These are phyloP conservation scores for Hirtodrosophila duncani DNA, from an alignment of 2,888 invertebrate genomes.

Conservation along the genomic window DNA sequence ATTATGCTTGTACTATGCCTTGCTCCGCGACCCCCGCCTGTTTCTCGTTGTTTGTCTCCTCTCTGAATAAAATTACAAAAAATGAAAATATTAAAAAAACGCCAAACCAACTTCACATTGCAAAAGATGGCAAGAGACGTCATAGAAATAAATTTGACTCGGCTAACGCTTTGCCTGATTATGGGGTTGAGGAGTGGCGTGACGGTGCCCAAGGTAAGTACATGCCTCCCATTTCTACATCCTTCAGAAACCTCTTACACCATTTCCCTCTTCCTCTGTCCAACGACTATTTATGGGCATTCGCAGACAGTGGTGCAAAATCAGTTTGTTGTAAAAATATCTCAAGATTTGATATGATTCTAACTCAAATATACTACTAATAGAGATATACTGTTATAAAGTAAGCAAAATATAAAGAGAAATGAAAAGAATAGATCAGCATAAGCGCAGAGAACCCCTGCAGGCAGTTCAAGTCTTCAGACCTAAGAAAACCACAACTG, in stretches of 20 bases:
- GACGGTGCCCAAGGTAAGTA: slow-evolving; percentile 79
- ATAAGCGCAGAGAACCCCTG: slow-evolving; percentile 88
- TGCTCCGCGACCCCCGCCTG: slow-evolving; percentile 34
- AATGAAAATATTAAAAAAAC: slow-evolving; percentile 10
- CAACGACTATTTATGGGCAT: too few relatives aligned
- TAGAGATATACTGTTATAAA: too few relatives aligned
- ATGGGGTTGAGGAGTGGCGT: slow-evolving; percentile 87
- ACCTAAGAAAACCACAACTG: slow-evolving; percentile 99
- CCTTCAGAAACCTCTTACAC: not conserved
- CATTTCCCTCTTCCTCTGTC: not conserved
- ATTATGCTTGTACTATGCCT: slow-evolving; percentile 46
- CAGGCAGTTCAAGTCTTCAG: slow-evolving; percentile 98
- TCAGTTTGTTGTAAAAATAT: slow-evolving; percentile 47
- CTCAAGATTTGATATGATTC: slow-evolving; percentile 25
- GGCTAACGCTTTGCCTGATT: slow-evolving; percentile 82
- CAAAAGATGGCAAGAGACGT: slow-evolving; percentile 77
- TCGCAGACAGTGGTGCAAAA: too few relatives aligned
- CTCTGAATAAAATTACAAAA: slow-evolving; percentile 58
- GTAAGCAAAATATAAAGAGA: too few relatives aligned
- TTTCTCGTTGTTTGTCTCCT: slow-evolving; percentile 2
- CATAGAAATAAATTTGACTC: slow-evolving; percentile 80
- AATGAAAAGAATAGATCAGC: slow-evolving; percentile 36
- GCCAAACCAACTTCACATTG: slow-evolving; percentile 35
- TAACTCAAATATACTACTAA: slow-evolving; percentile 27
- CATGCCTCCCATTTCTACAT: slow-evolving; percentile 15